A percentile compares a stretch with the other conserved stretches of the same genome.
These are phyloP conservation scores for Pelecanoides urinatrix DNA, from an alignment of 2,113 vertebrate species.

Conservation along the genomic window DNA sequence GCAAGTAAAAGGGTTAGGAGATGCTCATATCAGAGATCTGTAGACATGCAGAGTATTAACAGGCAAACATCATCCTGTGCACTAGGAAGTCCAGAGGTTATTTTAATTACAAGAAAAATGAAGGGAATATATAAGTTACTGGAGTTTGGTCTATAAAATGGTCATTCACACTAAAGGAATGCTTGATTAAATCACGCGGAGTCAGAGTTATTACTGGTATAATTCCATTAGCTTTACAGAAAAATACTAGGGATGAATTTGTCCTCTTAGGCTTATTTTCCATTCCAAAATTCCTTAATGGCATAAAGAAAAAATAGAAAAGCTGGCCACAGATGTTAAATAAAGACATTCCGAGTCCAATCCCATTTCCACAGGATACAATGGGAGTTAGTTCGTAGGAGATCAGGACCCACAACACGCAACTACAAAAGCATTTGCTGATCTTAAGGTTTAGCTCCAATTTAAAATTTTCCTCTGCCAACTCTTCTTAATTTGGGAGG, in stretches of 20 bases:
- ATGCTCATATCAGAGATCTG: neutral
- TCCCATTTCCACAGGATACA: conserved; percentile 10
- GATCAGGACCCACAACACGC: neutral
- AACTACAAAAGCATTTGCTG: conserved; percentile 26
- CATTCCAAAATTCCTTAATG: conserved; percentile 64
- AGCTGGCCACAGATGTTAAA: conserved; percentile 35
- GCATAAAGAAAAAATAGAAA: conserved; percentile 8
- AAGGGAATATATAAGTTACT: too few species aligned
- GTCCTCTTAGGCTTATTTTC: conserved; percentile 23
- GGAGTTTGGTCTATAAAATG: neutral
- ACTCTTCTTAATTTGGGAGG: neutral
- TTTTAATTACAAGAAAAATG: too few species aligned
- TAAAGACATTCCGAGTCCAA: neutral
- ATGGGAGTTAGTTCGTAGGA: neutral
- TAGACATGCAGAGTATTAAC: neutral
- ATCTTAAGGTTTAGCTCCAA: neutral
- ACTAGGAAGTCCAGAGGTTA: neutral
- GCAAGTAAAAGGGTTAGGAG: neutral
- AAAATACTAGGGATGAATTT: neutral
- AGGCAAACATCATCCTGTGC: neutral
- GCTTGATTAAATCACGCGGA: neutral
- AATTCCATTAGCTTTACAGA: conserved; percentile 25
- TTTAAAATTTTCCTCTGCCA: neutral
- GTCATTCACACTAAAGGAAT: neutral
- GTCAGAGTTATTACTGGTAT: neutral